Evolutionary conservation across 2,113 vertebrate genomes (phyloP), one percentile per base, ranked within the genome.

Genomic region (Lathamus discolor): DNA sequence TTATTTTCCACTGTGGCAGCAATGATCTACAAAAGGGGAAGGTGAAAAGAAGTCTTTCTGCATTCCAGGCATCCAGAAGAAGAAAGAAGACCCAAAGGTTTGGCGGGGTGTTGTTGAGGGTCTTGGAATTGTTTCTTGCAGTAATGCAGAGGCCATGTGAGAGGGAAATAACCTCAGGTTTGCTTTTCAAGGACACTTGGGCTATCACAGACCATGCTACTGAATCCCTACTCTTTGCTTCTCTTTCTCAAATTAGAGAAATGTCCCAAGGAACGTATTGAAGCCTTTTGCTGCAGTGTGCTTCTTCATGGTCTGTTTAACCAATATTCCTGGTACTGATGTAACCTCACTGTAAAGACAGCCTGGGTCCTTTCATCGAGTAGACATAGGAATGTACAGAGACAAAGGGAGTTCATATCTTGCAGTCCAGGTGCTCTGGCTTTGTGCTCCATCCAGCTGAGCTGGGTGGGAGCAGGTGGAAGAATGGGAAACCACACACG

Each of bases 1-100:
- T 95, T 96, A 1, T 96, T 96, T 48, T 96, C 95, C 88, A 96
- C 93, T 28, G 95, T 95, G 68, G 95, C 95, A 77, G 95, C 79
- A 92, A 96, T 76, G 6, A 96, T 96, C 95, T 96, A 24, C 5
- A 86, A 80, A 72, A 63, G 15, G 10, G 8, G 4, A 76, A 43
- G 9, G 7, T 48, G 14, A 28, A 66, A 13, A 83, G 31, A 13
- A 31, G 8, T 29, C 5, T 37, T 77, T 68, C 11, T 44, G 3
- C 25, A 3, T 44, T 74, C 11, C 4, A 11, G 25, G 33, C 14
- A 55, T 7, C 5, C 29, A 33, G 13, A 41, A 76, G 62, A 19
- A 51, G 22, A 27, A 63, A 31, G 23, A 51, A 33, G n/a, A 1
- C 25, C 2, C 11, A 9, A 22, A 62, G 7, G 11, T 72, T 51